Base-by-base conservation (phyloP, 2,113 vertebrate genomes). In the Aramus guarauna region DNA sequence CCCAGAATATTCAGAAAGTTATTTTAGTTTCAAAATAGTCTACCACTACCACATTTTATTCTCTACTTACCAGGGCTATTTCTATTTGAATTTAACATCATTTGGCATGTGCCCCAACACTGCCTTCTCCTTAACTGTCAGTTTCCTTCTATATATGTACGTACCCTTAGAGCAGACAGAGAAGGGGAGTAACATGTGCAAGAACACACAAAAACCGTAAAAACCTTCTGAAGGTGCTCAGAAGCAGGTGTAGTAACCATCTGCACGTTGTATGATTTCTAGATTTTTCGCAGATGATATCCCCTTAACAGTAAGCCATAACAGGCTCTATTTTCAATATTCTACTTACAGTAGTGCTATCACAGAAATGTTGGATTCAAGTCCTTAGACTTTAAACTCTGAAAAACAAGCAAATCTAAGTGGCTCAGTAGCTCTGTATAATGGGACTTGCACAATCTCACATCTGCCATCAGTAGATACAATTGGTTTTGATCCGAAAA, bases 21-120 rank as follows among this genome's bases (percentile, higher is more conserved):
- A 78, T 81, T 94, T 94, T 43, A 59, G 76, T 69, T 89, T 64
- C 69, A 85, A 78, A 94, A 88, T 78, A 30, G 43, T 79, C 74
- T 82, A 53, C 79, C 78, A 69, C 45, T 62, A 68, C 37, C n/a
- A 84, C 30, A 82, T 78, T 91, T 92, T 24, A 89, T 68, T 85
- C 73, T 67, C 39, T 82, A n/a, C 77, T 91, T 82, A 47, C 26
- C 50, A 64, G 26, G 84, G 47, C 48, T 90, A 87, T 59, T 94
- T 92, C 80, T 75, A 37, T 63, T 60, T 85, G 48, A 89, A 90
- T 87, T 73, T 73, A 69, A 66, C 80, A 94, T 69, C 32, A 59
- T 30, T 36, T 87, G 59, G 43, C 53, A 52, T 2, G 8, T 32
- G 66, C 66, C 66, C 66, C 84, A 91, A 47, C 50, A 37, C 53